phyloP scores from a whole-genome alignment of 2,113 vertebrate genomes.

The Gallinago jamesoni region DNA sequence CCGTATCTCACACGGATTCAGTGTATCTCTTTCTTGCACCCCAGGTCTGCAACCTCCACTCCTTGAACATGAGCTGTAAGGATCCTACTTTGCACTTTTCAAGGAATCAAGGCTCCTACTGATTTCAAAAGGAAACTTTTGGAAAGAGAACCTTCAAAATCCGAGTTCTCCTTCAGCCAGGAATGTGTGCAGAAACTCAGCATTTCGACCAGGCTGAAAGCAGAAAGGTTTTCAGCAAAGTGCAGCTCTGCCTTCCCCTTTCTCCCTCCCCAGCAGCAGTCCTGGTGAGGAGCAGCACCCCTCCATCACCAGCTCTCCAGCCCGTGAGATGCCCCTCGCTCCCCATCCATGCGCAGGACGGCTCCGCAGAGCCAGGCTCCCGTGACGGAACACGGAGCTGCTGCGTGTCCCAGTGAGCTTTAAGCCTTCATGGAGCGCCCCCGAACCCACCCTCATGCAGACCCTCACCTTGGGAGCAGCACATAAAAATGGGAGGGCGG shows the following conservation, averaged over 20 bases:
- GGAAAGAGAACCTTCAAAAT: not conserved
- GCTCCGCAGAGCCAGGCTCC: not conserved
- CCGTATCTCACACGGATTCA: fast-evolving
- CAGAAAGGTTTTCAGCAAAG: not conserved
- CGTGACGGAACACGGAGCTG: not conserved
- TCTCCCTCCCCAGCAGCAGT: not conserved
- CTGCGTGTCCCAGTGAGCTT: not conserved
- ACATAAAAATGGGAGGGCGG: not conserved
- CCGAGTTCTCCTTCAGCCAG: not conserved
- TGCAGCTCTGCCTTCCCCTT: not conserved
- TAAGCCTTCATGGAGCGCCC: not conserved
- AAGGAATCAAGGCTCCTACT: not conserved
- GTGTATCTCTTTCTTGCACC: not conserved
- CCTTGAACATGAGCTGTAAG: not conserved
- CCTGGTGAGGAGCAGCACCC: not conserved
- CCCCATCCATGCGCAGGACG: not conserved
- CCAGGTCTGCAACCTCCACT: not conserved
- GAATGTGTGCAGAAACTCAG: not conserved
- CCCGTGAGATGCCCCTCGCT: fast-evolving
- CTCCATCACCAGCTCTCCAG: not conserved
- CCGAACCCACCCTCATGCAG: not conserved
- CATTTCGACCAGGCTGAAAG: not conserved
- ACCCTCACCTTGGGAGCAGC: not conserved
- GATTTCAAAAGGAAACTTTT: not conserved
- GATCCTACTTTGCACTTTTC: not conserved